Percentiles rank a stretch among this genome's conserved stretches.
Conservation (phyloP, 2,797 vertebrate species). For the Danio kyathit region DNA sequence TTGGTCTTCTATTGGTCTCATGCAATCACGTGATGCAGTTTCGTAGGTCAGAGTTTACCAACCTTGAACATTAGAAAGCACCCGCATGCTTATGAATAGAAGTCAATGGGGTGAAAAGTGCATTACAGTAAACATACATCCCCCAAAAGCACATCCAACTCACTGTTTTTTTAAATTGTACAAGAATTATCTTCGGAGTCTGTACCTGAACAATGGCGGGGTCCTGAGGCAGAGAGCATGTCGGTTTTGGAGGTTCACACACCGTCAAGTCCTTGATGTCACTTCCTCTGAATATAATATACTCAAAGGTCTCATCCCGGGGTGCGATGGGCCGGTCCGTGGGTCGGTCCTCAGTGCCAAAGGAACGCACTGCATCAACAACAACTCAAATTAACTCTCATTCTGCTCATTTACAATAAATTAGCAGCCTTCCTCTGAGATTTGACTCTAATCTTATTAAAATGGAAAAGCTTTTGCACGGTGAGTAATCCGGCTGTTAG, state of each 20-base stretch:
- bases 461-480: neutral
- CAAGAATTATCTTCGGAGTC: neutral
- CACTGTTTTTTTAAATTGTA: too few relatives aligned
- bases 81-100: too few relatives aligned
- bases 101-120: too few relatives aligned
- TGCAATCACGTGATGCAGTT: too few relatives aligned
- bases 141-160: too few relatives aligned
- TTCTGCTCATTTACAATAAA: neutral
- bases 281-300: slow-evolving; percentile 97
- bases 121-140: too few relatives aligned
- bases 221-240: slow-evolving; percentile 93
- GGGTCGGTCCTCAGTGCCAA: slow-evolving; percentile 96
- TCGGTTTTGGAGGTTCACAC: slow-evolving; percentile 95
- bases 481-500: neutral
- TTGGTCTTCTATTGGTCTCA: too few relatives aligned
- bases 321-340: slow-evolving; percentile 95
- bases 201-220: slow-evolving; percentile 96
- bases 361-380: slow-evolving; percentile 88
- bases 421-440: neutral
- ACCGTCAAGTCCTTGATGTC: slow-evolving; percentile 98
- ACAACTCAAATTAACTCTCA: neutral
- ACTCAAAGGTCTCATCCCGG: slow-evolving; percentile 96
- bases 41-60: too few relatives aligned
- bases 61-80: too few relatives aligned
- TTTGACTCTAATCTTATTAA: neutral